Evolutionary conservation across 1,140 invertebrate species (phyloP).

Genomic region (Bombus terrestris): DNA sequence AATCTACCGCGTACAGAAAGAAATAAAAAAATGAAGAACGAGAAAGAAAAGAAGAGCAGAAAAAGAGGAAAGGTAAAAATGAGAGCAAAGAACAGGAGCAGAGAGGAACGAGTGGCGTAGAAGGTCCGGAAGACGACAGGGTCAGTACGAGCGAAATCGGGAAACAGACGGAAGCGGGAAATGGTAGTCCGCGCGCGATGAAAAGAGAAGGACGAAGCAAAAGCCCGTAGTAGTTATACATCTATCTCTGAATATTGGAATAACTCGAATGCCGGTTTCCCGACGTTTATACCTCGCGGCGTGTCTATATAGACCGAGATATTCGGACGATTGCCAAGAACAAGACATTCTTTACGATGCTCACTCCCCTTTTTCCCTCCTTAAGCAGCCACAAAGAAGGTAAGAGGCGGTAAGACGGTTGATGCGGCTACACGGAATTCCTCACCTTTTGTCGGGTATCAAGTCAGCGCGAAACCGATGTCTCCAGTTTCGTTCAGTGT

Average conservation of each 20-base stretch:
- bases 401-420: conserved; percentile 32
- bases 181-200: background rate
- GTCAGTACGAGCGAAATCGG: background rate
- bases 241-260: conserved; percentile 79
- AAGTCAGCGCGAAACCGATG: conserved; percentile 64
- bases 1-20: conserved; percentile 13
- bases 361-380: conserved; percentile 23
- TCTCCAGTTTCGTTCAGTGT: conserved; percentile 65
- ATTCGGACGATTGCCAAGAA: conserved; percentile 73
- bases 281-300: conserved; percentile 58
- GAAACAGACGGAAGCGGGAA: conserved; percentile 6
- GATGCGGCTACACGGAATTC: conserved; percentile 69
- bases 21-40: too few relatives aligned
- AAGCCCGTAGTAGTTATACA: conserved; percentile 71
- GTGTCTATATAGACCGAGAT: conserved; percentile 63
- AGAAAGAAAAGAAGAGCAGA: background rate
- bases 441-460: conserved; percentile 67
- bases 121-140: conserved; percentile 14
- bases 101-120: background rate
- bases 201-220: conserved; percentile 9
- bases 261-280: conserved; percentile 74
- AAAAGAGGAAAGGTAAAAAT: background rate
- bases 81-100: background rate
- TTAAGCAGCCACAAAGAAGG: conserved; percentile 36
- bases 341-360: conserved; percentile 75